Evolutionary conservation across 1,140 invertebrate species (phyloP), one percentile per base, ranked within the genome.

Genomic region (Caenorhabditis inopinata): DNA sequence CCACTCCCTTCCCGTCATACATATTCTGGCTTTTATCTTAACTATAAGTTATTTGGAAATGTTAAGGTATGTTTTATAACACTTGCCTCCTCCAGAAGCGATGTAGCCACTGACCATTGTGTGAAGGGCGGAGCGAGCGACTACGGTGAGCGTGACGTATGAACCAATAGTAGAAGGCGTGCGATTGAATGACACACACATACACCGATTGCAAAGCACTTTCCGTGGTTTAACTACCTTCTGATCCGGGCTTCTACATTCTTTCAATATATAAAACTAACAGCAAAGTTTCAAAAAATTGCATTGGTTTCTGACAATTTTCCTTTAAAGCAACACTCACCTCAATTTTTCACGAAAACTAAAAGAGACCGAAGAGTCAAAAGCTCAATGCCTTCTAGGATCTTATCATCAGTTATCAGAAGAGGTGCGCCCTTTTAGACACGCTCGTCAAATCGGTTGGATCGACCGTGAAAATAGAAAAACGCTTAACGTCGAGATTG

Each of bases 121-220:
- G 29, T 7, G 58, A 58, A 16, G 14, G 58, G 58, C 58, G 58
- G 58, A n/a, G 58, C 58, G n/a, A 7, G 12, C 29, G 58, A 38
- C 58, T 68, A 68, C 58, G 58, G 58, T 68, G 58, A 29, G 58
- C 12, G 32, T 68, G 58, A 68, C 58, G 58, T 68, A 68, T 68
- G 32, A 38, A 68, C 58, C 58, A 68, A 68, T 68, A n/a, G 58
- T 68, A 21, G 58, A 38, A 68, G 58, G 58, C 58, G 58, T 68
- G 58, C 58, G 58, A 68, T 68, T 68, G 32, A 68, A 68, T 68
- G 58, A 68, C 58, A 68, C 58, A 68, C 58, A 68, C 58, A 68
- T 68, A 68, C 58, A 68, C 58, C 58, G 58, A 68, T 68, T 68
- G 58, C 58, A 68, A 68, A 68, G 58, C 58, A 68, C 58, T 68